phyloP scores from a whole-genome alignment of 1,140 invertebrate genomes.

The Caenorhabditis tropicalis region DNA sequence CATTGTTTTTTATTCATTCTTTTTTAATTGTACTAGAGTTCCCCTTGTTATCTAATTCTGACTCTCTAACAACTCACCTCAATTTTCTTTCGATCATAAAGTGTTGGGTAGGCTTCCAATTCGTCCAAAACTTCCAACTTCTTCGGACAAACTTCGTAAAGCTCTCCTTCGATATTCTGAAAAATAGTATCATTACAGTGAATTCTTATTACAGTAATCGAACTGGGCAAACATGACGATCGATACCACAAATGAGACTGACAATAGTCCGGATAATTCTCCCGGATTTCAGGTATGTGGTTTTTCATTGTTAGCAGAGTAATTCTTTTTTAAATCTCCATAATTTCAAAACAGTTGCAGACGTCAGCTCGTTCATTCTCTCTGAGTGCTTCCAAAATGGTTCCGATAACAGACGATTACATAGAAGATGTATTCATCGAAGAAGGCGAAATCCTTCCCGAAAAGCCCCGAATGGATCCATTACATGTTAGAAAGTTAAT shows the following conservation, averaged over 20 bases:
- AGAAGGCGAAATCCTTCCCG: neutral
- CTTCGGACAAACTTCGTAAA: constrained; percentile 55
- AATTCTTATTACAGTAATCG: neutral
- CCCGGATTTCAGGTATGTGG: neutral
- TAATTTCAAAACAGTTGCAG: neutral
- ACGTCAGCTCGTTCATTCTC: neutral
- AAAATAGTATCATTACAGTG: neutral
- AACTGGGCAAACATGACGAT: constrained; percentile 10
- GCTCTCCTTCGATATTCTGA: constrained; percentile 56
- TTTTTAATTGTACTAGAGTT: neutral
- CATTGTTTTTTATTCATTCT: neutral
- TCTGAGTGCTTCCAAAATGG: constrained; percentile 1
- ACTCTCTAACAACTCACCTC: constrained; percentile 30
- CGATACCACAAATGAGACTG: constrained; percentile 26
- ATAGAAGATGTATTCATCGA: constrained; percentile 1
- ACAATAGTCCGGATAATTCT: neutral
- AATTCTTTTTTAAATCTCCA: too few species aligned
- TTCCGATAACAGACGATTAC: neutral
- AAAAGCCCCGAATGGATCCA: constrained; percentile 24
- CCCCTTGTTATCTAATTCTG: neutral
- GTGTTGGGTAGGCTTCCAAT: constrained; percentile 55
- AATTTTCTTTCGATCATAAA: constrained; percentile 52
- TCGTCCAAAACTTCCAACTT: constrained; percentile 55
- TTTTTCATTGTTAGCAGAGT: too few species aligned
- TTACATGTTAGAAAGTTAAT: neutral